phyloP scores from a whole-genome alignment of 2,797 vertebrate species.

The Micropoecilia bifurca region DNA sequence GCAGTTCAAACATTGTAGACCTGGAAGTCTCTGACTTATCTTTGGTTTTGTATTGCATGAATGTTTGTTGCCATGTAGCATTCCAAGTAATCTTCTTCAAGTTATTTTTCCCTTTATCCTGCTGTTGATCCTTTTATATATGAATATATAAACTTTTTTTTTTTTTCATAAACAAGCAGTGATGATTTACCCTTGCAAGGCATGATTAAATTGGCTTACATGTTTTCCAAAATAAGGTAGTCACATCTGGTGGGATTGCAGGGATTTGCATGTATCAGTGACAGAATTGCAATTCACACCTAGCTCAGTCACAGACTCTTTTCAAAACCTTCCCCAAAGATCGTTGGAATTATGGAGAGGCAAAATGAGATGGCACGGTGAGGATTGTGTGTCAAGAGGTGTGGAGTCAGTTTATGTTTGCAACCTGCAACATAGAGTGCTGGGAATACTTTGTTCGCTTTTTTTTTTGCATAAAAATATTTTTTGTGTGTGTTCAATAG shows the following conservation, averaged over 20 bases:
- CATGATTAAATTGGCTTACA: constrained; percentile 55
- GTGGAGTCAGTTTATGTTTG: constrained; percentile 29
- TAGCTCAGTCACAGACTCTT: constrained; percentile 35
- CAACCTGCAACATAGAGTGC: constrained; percentile 23
- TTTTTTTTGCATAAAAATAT: not conserved
- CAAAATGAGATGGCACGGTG: constrained; percentile 39
- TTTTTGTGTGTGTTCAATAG: not conserved
- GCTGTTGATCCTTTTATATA: constrained; percentile 36
- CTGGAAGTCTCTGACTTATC: constrained; percentile 9
- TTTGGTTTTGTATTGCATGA: constrained; percentile 54
- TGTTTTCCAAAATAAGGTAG: constrained; percentile 65
- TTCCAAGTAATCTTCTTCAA: constrained; percentile 46
- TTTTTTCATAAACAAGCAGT: constrained; percentile 13
- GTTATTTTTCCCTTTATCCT: constrained; percentile 58
- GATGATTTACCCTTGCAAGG: constrained; percentile 40
- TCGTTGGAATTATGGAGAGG: constrained; percentile 42
- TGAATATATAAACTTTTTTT: constrained; percentile 64
- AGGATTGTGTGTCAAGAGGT: constrained; percentile 54
- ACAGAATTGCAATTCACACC: constrained; percentile 64
- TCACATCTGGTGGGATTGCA: constrained; percentile 58
- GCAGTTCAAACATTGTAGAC: not conserved
- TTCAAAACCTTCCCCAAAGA: constrained; percentile 58
- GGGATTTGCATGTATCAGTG: constrained; percentile 65
- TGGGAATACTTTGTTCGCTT: constrained; percentile 2
- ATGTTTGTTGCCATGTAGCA: constrained; percentile 39